Evolutionary conservation across 2,888 invertebrate genomes (phyloP), one percentile per base, ranked within the genome.

Genomic region (Ichneumon xanthorius): DNA sequence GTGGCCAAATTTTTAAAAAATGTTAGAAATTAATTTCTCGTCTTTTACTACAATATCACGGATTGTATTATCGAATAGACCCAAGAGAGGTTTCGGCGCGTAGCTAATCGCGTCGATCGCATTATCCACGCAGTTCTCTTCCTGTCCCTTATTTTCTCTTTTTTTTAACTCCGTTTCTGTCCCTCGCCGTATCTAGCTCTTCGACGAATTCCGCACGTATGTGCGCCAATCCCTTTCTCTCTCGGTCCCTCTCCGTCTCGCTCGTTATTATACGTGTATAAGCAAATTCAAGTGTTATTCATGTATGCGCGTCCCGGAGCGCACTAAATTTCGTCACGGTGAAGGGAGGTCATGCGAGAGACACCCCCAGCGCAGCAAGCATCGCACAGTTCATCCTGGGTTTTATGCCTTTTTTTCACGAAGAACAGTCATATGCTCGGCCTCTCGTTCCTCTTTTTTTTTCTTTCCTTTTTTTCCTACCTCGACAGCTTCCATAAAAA

Each of bases 261-360:
- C 65, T 79, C 78, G 85, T 86, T 87, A 86, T 87, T 86, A 86
- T 86, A 84, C 77, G 83, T 71, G 86, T 87, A 88, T 88, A 90
- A 89, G 89, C 89, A 88, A 91, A 91, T 92, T 89, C 89, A 84
- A 76, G 89, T 88, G 88, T 92, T 92, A 92, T 92, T 91, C 92
- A 92, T 92, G 89, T 89, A 92, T 91, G 91, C 92, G 88, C 85
- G 84, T 48, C 73, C 81, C 78, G 72, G 87, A 90, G 89, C 90
- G 89, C 90, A 92, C 91, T 92, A 92, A 92, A 92, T 93, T 92
- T 91, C 89, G 91, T 91, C 92, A 90, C 87, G 90, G 89, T 85
- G 78, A 81, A 81, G 78, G 73, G 89, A 90, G 89, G 90, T 90
- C 90, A 90, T 89, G 89, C 86, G 87, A 87, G 88, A 89, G 89